Conservation (phyloP, 2,797 vertebrate genomes). For the Rhabdophis nuchalis region DNA sequence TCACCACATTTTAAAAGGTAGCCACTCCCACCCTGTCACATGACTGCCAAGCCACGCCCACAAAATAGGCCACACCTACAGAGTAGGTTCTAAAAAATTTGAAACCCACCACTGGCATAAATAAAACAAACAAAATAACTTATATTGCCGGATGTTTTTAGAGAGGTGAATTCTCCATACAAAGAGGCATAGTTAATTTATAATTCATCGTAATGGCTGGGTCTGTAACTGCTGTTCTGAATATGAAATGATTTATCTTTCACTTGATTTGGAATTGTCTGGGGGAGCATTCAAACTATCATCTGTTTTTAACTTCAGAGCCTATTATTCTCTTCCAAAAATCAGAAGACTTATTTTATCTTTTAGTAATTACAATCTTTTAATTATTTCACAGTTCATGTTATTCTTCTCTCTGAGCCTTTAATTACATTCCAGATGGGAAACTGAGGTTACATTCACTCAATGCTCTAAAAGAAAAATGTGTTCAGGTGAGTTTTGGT, state of each 20-base stretch:
- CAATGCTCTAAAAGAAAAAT: not conserved
- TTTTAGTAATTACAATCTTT: not conserved
- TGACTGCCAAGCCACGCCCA: no score
- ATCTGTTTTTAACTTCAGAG: not conserved
- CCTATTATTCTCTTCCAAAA: not conserved
- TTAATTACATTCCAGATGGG: not conserved
- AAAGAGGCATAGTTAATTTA: not conserved
- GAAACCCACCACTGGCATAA: no score
- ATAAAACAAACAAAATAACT: not conserved
- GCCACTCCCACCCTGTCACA: no score
- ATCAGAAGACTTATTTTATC: not conserved
- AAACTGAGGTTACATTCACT: not conserved
- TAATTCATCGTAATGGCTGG: not conserved
- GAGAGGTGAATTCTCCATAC: not conserved
- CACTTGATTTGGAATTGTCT: not conserved
- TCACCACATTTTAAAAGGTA: no score
- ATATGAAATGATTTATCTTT: not conserved
- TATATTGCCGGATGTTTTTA: not conserved
- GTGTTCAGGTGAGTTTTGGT: not conserved
- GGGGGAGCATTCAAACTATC: not conserved
- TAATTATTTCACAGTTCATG: not conserved
- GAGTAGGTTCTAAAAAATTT: no score
- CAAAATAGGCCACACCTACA: no score
- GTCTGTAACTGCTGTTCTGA: not conserved
- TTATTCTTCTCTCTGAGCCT: not conserved